Conservation (phyloP, 2,888 invertebrate genomes). For the Machimus rusticus region DNA sequence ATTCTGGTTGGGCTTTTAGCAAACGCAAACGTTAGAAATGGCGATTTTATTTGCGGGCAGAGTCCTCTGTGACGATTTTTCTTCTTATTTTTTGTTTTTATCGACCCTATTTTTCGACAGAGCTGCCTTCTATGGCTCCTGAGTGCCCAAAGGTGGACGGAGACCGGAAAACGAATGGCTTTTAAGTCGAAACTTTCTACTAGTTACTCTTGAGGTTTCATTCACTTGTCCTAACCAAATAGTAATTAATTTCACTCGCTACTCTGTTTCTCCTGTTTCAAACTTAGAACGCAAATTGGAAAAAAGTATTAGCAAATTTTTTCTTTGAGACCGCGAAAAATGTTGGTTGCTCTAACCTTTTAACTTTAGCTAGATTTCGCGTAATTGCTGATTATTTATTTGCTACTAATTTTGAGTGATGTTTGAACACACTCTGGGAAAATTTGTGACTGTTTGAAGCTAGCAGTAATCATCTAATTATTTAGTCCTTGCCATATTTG, state of each 20-base stretch:
- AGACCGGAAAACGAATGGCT: not conserved
- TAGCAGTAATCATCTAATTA: not conserved
- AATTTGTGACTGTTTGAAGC: not conserved
- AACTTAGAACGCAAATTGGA: not conserved
- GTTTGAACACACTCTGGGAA: not conserved
- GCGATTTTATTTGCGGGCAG: not conserved
- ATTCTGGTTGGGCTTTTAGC: conserved; percentile 27
- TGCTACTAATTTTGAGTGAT: not conserved
- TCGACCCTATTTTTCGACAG: not conserved
- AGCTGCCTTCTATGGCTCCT: not conserved
- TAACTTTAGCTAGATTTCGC: not conserved
- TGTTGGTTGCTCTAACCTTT: not conserved
- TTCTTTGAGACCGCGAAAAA: not conserved
- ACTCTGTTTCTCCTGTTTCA: not conserved
- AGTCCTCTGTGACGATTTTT: not conserved
- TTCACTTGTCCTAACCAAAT: conserved; percentile 19
- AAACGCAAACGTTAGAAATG: conserved; percentile 9
- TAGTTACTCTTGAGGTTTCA: not conserved
- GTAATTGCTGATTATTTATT: not conserved
- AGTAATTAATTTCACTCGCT: conserved; percentile 4
- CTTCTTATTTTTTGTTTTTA: not conserved
- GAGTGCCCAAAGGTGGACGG: not conserved
- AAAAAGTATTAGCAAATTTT: not conserved
- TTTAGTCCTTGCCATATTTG: not conserved
- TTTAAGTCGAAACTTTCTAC: not conserved